Evolutionary conservation across 2,113 vertebrate species (phyloP), one percentile per base, ranked within the genome.

Genomic region (Myiopsitta monachus): DNA sequence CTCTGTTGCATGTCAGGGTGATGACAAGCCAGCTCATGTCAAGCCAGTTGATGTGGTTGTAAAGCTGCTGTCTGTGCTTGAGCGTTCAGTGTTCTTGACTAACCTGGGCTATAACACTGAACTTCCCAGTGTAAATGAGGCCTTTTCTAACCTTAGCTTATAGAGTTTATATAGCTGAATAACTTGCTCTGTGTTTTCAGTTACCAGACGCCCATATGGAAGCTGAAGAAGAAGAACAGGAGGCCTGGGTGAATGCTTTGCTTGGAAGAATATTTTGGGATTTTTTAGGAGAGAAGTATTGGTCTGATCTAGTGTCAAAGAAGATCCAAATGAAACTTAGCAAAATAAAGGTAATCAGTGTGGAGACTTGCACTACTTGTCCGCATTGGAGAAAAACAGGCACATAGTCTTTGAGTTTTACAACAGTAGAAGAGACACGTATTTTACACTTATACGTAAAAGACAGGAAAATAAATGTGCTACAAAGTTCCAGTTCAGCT

Each of bases 301-400:
- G 99, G 99, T 99, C 99, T 91, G 98, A 99, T 83, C 88, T 99
- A 33, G 99, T 99, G 66, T 99, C 99, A 78, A 99, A 99, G 98
- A 99, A 99, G 98, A 99, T 99, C 96, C 99, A 99, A 95, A 99
- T 99, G 99, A 99, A 99, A 96, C 99, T 99, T 91, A 99, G 99
- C 97, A 99, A 99, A 97, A 99, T 99, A 96, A 98, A 99, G 98
- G 99, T 99, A 98, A 70, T 27, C 85, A 4, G 33, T 66, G 9
- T 64, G 54, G 44, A 81, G 10, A 52, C 6, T 68, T 74, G 19
- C 13, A 44, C 18, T 62, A 3, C 26, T 30, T 12, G 3, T 75
- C 21, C 27, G 33, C 59, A 18, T n/a, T 51, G 55, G 59, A 61
- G 15, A n/a, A 77, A 90, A 30, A 21, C 17, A 51, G 54, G 38